Percentiles rank a stretch among this genome's conserved stretches.
Conservation (phyloP, 2,113 vertebrate species). For the Psilopsiagon aurifrons region DNA sequence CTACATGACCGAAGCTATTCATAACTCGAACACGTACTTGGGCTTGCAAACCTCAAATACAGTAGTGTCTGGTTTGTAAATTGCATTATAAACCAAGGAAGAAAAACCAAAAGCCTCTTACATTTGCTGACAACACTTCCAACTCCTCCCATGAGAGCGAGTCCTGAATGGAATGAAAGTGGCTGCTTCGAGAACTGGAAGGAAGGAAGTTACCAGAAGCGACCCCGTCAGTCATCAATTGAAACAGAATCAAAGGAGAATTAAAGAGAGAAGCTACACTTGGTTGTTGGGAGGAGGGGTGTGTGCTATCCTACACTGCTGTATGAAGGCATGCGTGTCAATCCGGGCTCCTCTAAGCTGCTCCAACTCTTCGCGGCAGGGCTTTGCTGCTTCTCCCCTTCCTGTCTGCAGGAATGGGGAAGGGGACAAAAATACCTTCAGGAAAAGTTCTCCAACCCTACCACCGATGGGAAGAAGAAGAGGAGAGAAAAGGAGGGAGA, state of each 20-base stretch:
- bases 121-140: not conserved
- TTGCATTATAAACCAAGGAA: not conserved
- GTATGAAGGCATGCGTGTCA: not conserved
- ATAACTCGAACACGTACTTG: not conserved
- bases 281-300: not conserved
- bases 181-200: constrained; percentile 50
- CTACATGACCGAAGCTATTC: not conserved
- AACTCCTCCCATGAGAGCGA: not conserved
- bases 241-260: not conserved
- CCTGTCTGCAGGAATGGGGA: not conserved
- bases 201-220: constrained; percentile 58
- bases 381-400: not conserved
- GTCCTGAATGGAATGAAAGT: constrained; percentile 61
- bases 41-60: constrained; percentile 49
- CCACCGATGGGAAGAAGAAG: not conserved
- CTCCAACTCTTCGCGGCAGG: not conserved
- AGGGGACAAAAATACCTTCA: not conserved
- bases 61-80: constrained; percentile 56
- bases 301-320: not conserved
- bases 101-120: not conserved
- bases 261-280: not conserved
- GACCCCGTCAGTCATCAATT: not conserved
- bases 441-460: constrained; percentile 37
- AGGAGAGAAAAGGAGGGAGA: not conserved
- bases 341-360: not conserved